Conservation (phyloP, 2,113 vertebrate genomes). For the Antigone vipio region DNA sequence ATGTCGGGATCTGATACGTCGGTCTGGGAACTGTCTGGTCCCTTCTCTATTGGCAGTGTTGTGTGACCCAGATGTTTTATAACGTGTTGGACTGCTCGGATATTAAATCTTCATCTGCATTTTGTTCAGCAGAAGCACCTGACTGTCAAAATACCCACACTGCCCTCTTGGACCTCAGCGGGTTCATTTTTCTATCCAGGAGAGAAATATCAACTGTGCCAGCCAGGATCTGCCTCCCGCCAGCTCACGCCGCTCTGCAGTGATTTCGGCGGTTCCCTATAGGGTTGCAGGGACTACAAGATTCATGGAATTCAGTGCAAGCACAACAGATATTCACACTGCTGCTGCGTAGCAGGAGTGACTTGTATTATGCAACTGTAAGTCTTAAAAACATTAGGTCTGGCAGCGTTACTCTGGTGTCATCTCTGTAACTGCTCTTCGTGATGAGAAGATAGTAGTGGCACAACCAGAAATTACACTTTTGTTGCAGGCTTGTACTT, state of each 20-base stretch:
- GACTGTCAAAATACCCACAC: background rate
- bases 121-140: background rate
- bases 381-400: background rate
- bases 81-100: too few species aligned
- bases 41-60: background rate
- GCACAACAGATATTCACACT: background rate
- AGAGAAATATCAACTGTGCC: background rate
- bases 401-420: background rate
- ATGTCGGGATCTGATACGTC: accelerated
- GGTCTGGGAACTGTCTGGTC: background rate
- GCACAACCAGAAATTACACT: background rate
- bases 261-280: background rate
- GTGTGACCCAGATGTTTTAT: background rate
- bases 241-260: background rate
- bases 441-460: background rate
- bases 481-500: background rate
- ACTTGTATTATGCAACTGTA: background rate
- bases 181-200: background rate
- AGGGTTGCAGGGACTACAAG: too few species aligned
- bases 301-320: background rate
- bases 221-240: background rate
- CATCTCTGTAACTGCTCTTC: background rate
- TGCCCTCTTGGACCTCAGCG: background rate
- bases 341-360: background rate
- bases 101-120: background rate